Conservation (phyloP, 2,888 invertebrate genomes). For the Orthosia gracilis region DNA sequence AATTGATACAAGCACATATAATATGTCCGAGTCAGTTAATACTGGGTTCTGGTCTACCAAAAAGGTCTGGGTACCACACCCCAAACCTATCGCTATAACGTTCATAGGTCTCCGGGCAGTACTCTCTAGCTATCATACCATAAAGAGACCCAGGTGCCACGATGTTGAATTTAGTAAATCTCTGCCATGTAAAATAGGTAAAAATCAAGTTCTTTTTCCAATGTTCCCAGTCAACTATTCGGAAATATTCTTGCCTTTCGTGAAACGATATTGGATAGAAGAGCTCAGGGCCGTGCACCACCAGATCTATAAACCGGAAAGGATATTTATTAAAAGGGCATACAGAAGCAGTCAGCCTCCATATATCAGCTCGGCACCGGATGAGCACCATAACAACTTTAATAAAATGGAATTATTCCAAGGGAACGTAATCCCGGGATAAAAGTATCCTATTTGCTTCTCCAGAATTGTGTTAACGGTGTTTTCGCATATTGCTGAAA, state of each 20-base stretch:
- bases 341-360: not conserved
- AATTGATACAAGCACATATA: not conserved
- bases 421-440: too few relatives aligned
- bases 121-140: slow-evolving; percentile 19
- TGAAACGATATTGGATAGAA: slow-evolving; percentile 53
- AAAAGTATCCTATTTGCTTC: too few relatives aligned
- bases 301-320: slow-evolving; percentile 37
- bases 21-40: not conserved
- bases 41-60: not conserved
- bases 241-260: slow-evolving; percentile 39
- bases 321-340: not conserved
- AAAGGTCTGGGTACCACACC: slow-evolving; percentile 21
- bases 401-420: too few relatives aligned
- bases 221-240: not conserved
- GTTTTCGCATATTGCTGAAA: too few relatives aligned
- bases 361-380: not conserved
- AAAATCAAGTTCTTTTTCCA: slow-evolving; percentile 17
- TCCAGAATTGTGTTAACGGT: too few relatives aligned
- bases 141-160: slow-evolving; percentile 32
- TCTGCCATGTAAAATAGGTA: slow-evolving; percentile 35
- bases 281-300: slow-evolving; percentile 30
- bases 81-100: not conserved
- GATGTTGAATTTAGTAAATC: slow-evolving; percentile 31
- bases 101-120: slow-evolving; percentile 29
- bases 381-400: not conserved